Conservation (phyloP, 2,888 invertebrate genomes). For the Pseudococcus viburni region DNA sequence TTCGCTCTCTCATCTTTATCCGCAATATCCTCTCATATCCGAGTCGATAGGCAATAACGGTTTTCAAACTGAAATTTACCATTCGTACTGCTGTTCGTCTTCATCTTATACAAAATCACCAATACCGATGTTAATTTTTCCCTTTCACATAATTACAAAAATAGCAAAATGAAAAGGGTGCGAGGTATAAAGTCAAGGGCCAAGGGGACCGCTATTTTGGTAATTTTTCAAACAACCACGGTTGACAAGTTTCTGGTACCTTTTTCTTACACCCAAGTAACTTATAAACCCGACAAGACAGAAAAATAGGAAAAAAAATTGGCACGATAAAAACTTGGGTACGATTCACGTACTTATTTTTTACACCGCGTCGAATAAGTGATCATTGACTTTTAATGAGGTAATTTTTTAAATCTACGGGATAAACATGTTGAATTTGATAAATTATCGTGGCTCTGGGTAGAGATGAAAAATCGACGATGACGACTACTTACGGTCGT, state of each 20-base stretch:
- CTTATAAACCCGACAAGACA: no score
- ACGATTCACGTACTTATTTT: not conserved
- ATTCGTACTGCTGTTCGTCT: not conserved
- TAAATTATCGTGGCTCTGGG: not conserved
- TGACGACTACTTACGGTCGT: not conserved
- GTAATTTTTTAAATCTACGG: not conserved
- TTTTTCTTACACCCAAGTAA: no score
- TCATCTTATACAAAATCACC: not conserved
- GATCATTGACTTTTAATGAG: slow-evolving; percentile 21
- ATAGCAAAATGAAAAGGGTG: not conserved
- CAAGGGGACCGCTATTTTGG: not conserved
- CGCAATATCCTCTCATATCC: not conserved
- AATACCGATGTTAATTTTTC: not conserved
- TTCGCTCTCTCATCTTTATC: not conserved
- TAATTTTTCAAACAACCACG: not conserved
- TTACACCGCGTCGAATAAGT: not conserved
- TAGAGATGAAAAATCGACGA: not conserved
- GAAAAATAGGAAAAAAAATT: not conserved
- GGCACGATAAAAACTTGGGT: slow-evolving; percentile 15
- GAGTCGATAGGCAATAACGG: not conserved
- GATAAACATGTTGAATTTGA: slow-evolving; percentile 3
- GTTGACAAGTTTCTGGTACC: not conserved
- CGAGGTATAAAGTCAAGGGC: not conserved
- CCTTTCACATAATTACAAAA: not conserved
- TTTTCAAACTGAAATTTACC: not conserved